These are phyloP conservation scores for Gryllus bimaculatus DNA, from an alignment of 1,140 invertebrate species.

Conservation along the genomic window DNA sequence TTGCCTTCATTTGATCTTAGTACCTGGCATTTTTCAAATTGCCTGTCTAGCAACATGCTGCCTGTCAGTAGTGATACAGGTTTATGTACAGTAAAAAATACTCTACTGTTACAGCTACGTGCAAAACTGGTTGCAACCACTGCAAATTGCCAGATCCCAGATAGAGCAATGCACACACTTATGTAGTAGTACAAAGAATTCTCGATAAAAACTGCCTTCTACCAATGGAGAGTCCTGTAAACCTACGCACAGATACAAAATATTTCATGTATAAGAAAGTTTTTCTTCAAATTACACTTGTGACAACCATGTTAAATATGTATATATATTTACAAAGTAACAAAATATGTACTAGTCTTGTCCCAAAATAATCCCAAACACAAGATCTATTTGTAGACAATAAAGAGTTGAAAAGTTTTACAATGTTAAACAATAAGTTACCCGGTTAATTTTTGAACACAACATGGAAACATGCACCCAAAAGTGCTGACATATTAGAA, in stretches of 20 bases:
- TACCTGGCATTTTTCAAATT: neutral
- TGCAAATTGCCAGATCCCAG: neutral
- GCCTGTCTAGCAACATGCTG: neutral
- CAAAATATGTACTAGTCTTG: neutral
- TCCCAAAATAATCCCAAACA: neutral
- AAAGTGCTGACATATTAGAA: neutral
- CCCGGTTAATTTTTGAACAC: neutral
- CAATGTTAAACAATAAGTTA: neutral
- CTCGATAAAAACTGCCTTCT: neutral
- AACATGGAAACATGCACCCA: neutral
- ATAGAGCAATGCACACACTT: slow-evolving; percentile 1
- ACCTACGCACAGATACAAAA: neutral
- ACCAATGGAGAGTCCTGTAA: neutral
- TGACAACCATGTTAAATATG: neutral
- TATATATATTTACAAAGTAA: neutral
- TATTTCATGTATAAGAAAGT: neutral
- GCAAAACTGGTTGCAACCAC: neutral
- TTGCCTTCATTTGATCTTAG: neutral
- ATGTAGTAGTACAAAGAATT: neutral
- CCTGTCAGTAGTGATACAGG: neutral
- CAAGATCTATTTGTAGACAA: neutral
- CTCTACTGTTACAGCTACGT: neutral
- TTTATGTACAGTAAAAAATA: neutral
- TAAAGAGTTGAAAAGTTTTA: neutral
- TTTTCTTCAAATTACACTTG: neutral